A percentile compares a stretch with the other conserved stretches of the same genome.
phyloP scores from a whole-genome alignment of 2,888 invertebrate genomes.

The Zhuqinia jingwanae region DNA sequence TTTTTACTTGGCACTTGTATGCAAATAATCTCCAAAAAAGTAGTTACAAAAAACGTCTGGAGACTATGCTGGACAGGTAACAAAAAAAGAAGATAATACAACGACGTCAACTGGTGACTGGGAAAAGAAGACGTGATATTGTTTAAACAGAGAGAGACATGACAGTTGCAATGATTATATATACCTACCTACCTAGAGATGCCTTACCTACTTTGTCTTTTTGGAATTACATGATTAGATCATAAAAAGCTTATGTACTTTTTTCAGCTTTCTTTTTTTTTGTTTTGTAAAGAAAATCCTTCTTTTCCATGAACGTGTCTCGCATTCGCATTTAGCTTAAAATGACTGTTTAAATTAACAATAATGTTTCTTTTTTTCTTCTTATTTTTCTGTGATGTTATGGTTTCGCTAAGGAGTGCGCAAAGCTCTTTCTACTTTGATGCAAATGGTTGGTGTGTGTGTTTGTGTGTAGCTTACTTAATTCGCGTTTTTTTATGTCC shows the following conservation, averaged over 20 bases:
- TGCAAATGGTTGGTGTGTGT: background rate
- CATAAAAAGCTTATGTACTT: too few relatives aligned
- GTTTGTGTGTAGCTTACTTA: background rate
- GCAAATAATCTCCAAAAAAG: slow-evolving; percentile 50
- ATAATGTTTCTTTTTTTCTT: background rate
- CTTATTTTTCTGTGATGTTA: too few relatives aligned
- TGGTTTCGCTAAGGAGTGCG: background rate
- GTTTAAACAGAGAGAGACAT: background rate
- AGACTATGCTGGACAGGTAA: slow-evolving; percentile 31
- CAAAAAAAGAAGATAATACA: background rate
- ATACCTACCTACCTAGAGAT: too few relatives aligned
- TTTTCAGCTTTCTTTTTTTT: background rate
- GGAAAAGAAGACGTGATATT: slow-evolving; percentile 11
- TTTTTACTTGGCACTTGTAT: slow-evolving; percentile 20
- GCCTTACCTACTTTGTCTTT: slow-evolving; percentile 19
- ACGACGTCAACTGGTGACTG: slow-evolving; percentile 1
- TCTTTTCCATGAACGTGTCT: slow-evolving; percentile 7
- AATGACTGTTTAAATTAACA: slow-evolving; percentile 48
- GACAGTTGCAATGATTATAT: background rate
- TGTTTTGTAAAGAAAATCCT: slow-evolving; percentile 25
- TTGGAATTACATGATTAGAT: background rate
- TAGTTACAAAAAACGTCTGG: slow-evolving; percentile 1
- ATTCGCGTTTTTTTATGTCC: background rate
- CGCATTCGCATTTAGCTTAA: slow-evolving; percentile 1
- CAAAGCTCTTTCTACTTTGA: background rate